Conservation (phyloP, 1,140 invertebrate genomes). For the Pseudomyrmex gracilis region DNA sequence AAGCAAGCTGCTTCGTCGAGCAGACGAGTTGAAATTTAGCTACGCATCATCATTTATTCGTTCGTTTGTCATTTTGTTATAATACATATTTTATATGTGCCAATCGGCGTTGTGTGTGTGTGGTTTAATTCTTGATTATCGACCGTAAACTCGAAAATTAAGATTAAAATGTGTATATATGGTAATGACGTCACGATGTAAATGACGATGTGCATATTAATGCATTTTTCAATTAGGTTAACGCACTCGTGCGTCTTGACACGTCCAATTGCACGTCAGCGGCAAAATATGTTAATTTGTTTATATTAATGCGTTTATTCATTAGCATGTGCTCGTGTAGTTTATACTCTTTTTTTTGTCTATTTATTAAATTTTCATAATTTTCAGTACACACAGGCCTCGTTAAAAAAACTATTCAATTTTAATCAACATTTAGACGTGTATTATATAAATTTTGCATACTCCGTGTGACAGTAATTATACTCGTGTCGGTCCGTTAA, state of each 20-base stretch:
- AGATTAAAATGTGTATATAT: constrained; percentile 30
- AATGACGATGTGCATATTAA: constrained; percentile 48
- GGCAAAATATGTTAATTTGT: constrained; percentile 15
- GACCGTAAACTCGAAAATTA: constrained; percentile 38
- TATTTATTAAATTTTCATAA: constrained; percentile 47
- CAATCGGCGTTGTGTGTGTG: background rate
- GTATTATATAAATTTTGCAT: background rate
- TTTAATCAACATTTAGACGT: constrained; percentile 52
- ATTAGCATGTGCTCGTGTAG: constrained; percentile 9
- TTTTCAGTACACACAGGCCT: constrained; percentile 22
- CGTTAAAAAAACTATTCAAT: constrained; percentile 45
- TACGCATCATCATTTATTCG: background rate
- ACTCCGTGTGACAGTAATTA: constrained; percentile 23
- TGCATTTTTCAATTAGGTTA: constrained; percentile 34
- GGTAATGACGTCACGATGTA: constrained; percentile 35
- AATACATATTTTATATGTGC: background rate
- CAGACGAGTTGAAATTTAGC: background rate
- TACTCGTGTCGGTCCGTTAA: constrained; percentile 30
- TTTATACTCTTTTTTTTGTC: background rate
- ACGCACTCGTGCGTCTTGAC: constrained; percentile 6
- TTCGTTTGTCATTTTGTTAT: too few species aligned
- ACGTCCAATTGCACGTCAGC: background rate
- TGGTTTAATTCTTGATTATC: background rate
- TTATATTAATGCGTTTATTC: constrained; percentile 26
- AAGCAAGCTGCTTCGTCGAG: background rate